Conservation (phyloP, 2,797 vertebrate species). For the Aulostomus chinensis region DNA sequence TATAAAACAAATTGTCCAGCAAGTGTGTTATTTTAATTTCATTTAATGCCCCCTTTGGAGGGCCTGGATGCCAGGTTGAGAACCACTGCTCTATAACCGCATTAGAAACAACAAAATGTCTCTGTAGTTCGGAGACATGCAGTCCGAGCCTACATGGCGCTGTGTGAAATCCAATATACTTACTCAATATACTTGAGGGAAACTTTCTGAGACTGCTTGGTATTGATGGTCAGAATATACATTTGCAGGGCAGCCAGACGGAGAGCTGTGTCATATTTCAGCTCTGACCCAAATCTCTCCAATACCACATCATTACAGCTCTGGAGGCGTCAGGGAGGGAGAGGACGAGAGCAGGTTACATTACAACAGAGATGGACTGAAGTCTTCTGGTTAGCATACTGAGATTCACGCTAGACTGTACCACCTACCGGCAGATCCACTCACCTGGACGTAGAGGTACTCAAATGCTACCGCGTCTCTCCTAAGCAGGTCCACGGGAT, state of each 20-base stretch:
- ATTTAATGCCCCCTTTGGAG: too few relatives aligned
- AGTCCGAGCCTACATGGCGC: neutral
- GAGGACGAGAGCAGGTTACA: conserved; percentile 30
- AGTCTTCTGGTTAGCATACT: too few relatives aligned
- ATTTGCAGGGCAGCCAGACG: conserved; percentile 95
- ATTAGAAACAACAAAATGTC: conserved; percentile 16
- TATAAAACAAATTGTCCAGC: too few relatives aligned
- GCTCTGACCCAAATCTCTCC: conserved; percentile 95
- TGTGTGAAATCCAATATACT: conserved; percentile 71
- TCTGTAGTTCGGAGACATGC: conserved; percentile 6
- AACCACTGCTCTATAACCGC: too few relatives aligned
- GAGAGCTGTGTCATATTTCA: conserved; percentile 96
- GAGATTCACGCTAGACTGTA: too few relatives aligned
- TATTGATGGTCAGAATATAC: conserved; percentile 97
- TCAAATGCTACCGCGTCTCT: conserved; percentile 97
- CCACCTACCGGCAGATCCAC: too few relatives aligned
- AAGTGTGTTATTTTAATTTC: too few relatives aligned
- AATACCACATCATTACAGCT: conserved; percentile 98
- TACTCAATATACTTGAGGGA: conserved; percentile 99
- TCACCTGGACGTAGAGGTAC: conserved; percentile 99
- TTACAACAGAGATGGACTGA: too few relatives aligned
- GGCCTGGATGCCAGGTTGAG: too few relatives aligned
- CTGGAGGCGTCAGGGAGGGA: conserved; percentile 78
- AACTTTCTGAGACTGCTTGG: conserved; percentile 97
- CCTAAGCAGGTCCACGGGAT: conserved; percentile 94